Evolutionary conservation across 2,888 invertebrate genomes (phyloP).

Genomic region (Polymixis lichenea): DNA sequence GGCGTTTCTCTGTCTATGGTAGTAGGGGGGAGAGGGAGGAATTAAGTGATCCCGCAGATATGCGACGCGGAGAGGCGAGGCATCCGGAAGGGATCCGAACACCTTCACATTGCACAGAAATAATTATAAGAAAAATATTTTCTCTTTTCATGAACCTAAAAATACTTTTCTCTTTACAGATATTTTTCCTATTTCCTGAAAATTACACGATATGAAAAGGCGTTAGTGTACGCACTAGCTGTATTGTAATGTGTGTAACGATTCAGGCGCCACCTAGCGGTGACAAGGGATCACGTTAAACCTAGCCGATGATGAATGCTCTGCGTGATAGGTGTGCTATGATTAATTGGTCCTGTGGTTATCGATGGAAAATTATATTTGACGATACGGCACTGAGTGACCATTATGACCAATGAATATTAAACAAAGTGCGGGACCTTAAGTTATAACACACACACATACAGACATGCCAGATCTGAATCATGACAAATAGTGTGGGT

Average conservation of each 20-base stretch:
- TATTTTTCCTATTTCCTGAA: background rate
- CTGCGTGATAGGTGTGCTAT: background rate
- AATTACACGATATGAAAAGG: no score
- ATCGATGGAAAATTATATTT: background rate
- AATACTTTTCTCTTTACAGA: background rate
- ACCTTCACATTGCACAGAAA: background rate
- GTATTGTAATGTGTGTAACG: background rate
- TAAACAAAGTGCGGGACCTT: background rate
- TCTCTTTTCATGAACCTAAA: background rate
- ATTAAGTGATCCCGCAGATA: background rate
- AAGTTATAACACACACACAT: background rate
- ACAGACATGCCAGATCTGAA: background rate
- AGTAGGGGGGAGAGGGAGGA: no score
- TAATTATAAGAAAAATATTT: background rate
- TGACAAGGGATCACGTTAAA: no score
- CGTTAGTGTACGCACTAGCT: no score
- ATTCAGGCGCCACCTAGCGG: background rate
- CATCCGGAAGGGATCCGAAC: background rate
- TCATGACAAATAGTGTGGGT: background rate
- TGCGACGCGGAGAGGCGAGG: background rate
- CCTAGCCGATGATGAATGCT: background rate
- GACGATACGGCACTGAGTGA: background rate
- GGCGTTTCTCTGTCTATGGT: background rate
- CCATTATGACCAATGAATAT: background rate
- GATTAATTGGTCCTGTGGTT: background rate